Conservation (phyloP, 2,113 vertebrate genomes). For the Scopus umbretta region DNA sequence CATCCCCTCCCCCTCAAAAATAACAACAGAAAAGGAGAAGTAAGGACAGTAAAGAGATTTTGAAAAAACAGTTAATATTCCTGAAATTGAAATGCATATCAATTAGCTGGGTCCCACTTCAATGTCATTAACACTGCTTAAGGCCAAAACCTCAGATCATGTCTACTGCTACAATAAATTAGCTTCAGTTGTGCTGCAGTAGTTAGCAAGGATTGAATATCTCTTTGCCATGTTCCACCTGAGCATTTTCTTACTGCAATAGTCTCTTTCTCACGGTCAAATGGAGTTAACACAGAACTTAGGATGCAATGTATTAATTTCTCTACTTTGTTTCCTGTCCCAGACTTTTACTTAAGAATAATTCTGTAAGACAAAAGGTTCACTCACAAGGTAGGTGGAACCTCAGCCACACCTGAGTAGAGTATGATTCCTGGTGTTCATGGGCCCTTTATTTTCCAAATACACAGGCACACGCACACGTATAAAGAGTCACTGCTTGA, state of each 20-base stretch:
- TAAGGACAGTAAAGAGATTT: not conserved
- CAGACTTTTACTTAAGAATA: not conserved
- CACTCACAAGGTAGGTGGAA: not conserved
- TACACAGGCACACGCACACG: not conserved
- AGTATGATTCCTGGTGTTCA: not conserved
- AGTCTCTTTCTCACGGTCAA: not conserved
- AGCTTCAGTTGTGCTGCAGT: not conserved
- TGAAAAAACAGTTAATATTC: not conserved
- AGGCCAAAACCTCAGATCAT: not conserved
- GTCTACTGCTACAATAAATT: not conserved
- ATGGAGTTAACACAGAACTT: not conserved
- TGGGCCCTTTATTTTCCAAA: not conserved
- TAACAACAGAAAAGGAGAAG: not conserved
- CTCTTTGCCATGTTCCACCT: fast-evolving
- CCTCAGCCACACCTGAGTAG: not conserved
- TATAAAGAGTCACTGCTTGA: not conserved
- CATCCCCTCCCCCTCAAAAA: not conserved
- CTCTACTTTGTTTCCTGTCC: not conserved
- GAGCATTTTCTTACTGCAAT: not conserved
- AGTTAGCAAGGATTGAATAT: not conserved
- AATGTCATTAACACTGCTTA: not conserved
- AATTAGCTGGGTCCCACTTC: not conserved
- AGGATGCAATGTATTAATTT: not conserved
- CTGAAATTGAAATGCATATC: not conserved
- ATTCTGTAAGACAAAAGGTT: not conserved